Conservation (phyloP, 1,140 invertebrate genomes). For the Psix sp. region DNA sequence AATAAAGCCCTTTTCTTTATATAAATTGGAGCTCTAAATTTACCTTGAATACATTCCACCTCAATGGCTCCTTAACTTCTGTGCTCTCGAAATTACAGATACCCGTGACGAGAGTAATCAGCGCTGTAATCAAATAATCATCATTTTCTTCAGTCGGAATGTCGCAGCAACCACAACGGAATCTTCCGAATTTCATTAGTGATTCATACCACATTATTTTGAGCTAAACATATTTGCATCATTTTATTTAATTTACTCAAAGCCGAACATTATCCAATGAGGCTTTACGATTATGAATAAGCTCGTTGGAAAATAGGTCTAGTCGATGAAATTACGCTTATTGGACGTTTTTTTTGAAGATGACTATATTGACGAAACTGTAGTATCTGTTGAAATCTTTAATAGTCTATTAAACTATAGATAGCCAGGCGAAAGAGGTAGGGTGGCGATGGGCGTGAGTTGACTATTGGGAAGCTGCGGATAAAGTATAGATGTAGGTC, state of each 20-base stretch:
- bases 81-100: not conserved
- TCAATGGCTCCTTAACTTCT: constrained; percentile 9
- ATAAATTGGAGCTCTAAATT: constrained; percentile 15
- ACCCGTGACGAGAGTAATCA: not conserved
- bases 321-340: not conserved
- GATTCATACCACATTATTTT: too few species aligned
- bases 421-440: constrained; percentile 2
- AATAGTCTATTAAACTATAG: constrained; percentile 32
- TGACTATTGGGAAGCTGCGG: constrained; percentile 14
- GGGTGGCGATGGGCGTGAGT: not conserved
- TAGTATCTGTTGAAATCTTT: constrained; percentile 23
- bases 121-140: not conserved
- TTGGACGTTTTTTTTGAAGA: not conserved
- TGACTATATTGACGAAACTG: constrained; percentile 7
- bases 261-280: too few species aligned
- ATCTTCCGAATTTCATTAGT: too few species aligned
- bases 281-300: not conserved
- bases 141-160: not conserved
- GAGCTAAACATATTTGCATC: too few species aligned
- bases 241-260: too few species aligned
- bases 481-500: constrained; percentile 49
- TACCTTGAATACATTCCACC: constrained; percentile 7
- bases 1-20: constrained; percentile 16
- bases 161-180: too few species aligned
- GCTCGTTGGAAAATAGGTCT: constrained; percentile 1